phyloP scores from a whole-genome alignment of 2,797 vertebrate genomes.

The Tachyglossus aculeatus region DNA sequence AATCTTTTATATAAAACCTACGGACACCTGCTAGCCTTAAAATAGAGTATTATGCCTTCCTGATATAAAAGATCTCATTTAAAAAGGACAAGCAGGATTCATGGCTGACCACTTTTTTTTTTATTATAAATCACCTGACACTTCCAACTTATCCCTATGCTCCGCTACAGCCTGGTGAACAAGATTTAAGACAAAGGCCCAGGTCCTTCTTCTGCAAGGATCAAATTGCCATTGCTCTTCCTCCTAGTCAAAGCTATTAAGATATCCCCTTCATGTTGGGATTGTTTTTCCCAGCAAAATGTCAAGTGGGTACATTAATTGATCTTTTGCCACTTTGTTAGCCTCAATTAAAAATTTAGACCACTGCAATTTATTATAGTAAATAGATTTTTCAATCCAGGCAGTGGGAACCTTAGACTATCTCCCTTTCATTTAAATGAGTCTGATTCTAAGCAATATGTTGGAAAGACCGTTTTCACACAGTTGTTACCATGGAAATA shows the following conservation, averaged over 20 bases:
- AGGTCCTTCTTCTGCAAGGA: background rate
- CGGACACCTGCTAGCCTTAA: slow-evolving; percentile 6
- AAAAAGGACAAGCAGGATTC: slow-evolving; percentile 19
- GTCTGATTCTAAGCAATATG: too few relatives aligned
- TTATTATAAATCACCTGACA: slow-evolving; percentile 14
- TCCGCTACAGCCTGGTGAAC: background rate
- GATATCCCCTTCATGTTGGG: background rate
- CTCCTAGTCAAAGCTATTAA: background rate
- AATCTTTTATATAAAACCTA: slow-evolving; percentile 27
- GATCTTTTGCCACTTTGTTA: background rate
- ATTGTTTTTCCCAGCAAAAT: background rate
- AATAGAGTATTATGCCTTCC: slow-evolving; percentile 18
- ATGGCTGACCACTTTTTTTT: slow-evolving; percentile 17
- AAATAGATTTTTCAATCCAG: background rate
- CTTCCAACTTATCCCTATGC: background rate
- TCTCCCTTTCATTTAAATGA: background rate
- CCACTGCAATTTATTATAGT: background rate
- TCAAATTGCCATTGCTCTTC: background rate
- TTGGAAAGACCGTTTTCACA: too few relatives aligned
- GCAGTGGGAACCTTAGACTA: background rate
- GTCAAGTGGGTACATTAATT: background rate
- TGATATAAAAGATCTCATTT: slow-evolving; percentile 1
- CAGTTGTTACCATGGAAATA: too few relatives aligned
- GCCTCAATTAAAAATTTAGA: slow-evolving; percentile 6
- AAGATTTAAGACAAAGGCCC: background rate